phyloP scores from a whole-genome alignment of 2,888 invertebrate genomes.

The Tethea ocularis region DNA sequence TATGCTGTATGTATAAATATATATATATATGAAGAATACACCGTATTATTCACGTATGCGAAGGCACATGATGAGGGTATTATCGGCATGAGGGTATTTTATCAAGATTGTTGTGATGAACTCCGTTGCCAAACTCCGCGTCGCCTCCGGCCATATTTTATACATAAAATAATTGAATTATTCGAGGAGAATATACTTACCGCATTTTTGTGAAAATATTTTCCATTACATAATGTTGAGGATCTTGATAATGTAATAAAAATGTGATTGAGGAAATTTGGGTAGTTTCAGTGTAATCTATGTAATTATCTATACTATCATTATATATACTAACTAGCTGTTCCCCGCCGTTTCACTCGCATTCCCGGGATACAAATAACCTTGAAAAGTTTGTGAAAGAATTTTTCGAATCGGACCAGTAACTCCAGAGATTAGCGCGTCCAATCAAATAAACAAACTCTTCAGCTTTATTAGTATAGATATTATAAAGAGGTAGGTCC shows the following conservation, averaged over 20 bases:
- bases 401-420: no score
- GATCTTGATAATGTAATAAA: neutral
- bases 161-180: slow-evolving; percentile 5
- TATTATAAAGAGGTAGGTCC: no score
- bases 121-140: slow-evolving; percentile 1
- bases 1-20: neutral
- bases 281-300: neutral
- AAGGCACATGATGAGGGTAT: slow-evolving; percentile 18
- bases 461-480: no score
- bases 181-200: neutral
- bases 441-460: no score
- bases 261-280: neutral
- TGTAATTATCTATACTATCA: neutral
- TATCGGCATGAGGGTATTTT: slow-evolving; percentile 14
- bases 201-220: neutral
- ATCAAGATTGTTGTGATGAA: slow-evolving; percentile 12
- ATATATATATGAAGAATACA: neutral
- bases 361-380: no score
- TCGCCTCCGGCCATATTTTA: neutral
- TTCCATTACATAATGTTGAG: neutral
- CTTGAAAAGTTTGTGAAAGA: no score
- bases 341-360: no score
- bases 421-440: no score
- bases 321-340: no score
- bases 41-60: slow-evolving; percentile 18